Conservation (phyloP, 30 jellyfish, hydroid and myxozoan species). For the Aurelia aurita complex sp. Pacific region DNA sequence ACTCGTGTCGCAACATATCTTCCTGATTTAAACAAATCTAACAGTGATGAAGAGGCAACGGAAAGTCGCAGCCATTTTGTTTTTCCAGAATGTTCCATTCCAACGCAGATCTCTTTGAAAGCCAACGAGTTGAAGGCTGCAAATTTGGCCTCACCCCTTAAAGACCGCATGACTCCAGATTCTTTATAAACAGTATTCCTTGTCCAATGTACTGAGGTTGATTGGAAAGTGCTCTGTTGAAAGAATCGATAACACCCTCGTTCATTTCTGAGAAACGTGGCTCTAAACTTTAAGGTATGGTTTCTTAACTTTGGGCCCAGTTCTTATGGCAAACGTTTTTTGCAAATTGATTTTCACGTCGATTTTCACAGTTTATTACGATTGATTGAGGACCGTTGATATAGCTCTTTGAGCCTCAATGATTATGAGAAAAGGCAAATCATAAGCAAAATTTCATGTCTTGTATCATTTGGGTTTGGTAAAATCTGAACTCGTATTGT, state of each 20-base stretch:
- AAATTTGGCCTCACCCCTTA: slow-evolving; percentile 14
- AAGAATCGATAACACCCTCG: background rate
- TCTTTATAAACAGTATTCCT: slow-evolving; percentile 5
- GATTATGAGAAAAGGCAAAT: too few species aligned
- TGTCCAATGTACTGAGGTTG: slow-evolving; percentile 9
- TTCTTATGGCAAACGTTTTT: too few species aligned
- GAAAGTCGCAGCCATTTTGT: slow-evolving; percentile 23
- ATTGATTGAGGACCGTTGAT: too few species aligned
- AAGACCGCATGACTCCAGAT: background rate
- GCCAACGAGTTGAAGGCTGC: slow-evolving; percentile 23
- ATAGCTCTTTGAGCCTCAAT: too few species aligned
- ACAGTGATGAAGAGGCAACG: background rate
- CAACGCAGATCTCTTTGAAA: slow-evolving; percentile 21
- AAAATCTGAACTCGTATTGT: too few species aligned
- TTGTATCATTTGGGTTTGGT: too few species aligned
- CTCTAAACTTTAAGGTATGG: too few species aligned
- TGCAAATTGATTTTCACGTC: too few species aligned
- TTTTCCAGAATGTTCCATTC: slow-evolving; percentile 4
- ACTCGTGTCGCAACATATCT: background rate
- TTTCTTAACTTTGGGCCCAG: too few species aligned
- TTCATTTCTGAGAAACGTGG: too few species aligned
- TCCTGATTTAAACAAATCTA: background rate
- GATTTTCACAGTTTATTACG: too few species aligned
- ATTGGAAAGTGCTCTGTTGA: slow-evolving; percentile 7
- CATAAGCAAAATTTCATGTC: too few species aligned